Evolutionary conservation across 2,797 vertebrate genomes (phyloP).

Genomic region (Gymnodraco acuticeps): DNA sequence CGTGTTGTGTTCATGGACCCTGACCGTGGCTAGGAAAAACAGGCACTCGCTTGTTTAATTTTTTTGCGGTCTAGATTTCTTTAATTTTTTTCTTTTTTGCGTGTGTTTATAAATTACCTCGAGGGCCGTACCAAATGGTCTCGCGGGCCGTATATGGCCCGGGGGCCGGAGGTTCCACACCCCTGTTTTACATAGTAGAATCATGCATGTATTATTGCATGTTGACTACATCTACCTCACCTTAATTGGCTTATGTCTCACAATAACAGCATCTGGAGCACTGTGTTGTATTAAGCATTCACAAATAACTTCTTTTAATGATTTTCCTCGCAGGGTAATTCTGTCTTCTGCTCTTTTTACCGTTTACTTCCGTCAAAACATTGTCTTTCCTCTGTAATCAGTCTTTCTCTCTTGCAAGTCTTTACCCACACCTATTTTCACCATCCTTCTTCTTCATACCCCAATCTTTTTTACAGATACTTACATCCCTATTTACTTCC

Average conservation of each 20-base stretch:
- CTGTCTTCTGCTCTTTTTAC: constrained; percentile 30
- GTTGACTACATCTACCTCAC: constrained; percentile 43
- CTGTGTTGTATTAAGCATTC: constrained; percentile 26
- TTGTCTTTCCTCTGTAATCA: constrained; percentile 22
- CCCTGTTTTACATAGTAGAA: constrained; percentile 51
- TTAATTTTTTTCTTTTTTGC: too few relatives aligned
- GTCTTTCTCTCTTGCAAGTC: constrained; percentile 15
- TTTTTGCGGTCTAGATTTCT: too few relatives aligned
- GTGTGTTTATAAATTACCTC: too few relatives aligned
- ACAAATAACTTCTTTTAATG: constrained; percentile 55
- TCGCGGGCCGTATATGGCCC: too few relatives aligned
- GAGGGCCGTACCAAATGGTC: too few relatives aligned
- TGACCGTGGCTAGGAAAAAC: too few relatives aligned
- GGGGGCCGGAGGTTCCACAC: too few relatives aligned
- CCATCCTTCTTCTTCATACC: constrained; percentile 3
- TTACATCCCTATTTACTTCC: constrained; percentile 37
- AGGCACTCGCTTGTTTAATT: too few relatives aligned
- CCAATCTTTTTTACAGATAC: constrained; percentile 41
- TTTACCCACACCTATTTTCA: constrained; percentile 20
- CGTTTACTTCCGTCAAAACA: constrained; percentile 26
- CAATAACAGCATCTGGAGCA: constrained; percentile 54
- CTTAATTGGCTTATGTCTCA: constrained; percentile 57
- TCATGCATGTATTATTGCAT: constrained; percentile 48
- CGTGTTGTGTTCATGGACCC: too few relatives aligned
- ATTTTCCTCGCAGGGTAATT: constrained; percentile 49